Evolutionary conservation across 2,888 invertebrate species (phyloP).

Genomic region (Lycophotia porphyrea): DNA sequence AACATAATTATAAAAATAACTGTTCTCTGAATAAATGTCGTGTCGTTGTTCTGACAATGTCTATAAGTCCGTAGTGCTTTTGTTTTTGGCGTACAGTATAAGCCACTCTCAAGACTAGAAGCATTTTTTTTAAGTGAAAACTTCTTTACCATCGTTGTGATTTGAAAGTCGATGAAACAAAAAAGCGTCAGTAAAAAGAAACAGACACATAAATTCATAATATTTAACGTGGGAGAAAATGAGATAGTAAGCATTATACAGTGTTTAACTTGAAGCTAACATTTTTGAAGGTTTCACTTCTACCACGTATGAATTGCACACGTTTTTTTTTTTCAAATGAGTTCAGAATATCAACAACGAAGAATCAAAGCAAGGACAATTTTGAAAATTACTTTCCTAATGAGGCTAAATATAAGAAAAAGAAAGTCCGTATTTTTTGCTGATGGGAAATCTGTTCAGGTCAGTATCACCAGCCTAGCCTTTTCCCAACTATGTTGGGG

Average conservation of each 20-base stretch:
- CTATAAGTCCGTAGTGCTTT: neutral
- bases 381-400: neutral
- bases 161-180: too few relatives aligned
- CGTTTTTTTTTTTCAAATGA: neutral
- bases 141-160: too few relatives aligned
- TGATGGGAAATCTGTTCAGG: neutral
- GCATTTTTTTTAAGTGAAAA: too few relatives aligned
- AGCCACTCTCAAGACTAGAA: too few relatives aligned
- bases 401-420: accelerated
- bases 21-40: too few relatives aligned
- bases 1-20: neutral
- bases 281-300: too few relatives aligned
- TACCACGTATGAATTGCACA: too few relatives aligned
- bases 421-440: neutral
- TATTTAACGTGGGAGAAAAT: too few relatives aligned
- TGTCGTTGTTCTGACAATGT: neutral
- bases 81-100: neutral
- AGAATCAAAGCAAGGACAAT: neutral
- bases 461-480: neutral
- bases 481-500: neutral
- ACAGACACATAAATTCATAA: too few relatives aligned
- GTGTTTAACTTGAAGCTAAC: too few relatives aligned
- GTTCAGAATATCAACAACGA: neutral
- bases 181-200: too few relatives aligned
- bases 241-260: too few relatives aligned